Conservation (phyloP, 2,888 invertebrate species). For the Sminthurinus aureus region DNA sequence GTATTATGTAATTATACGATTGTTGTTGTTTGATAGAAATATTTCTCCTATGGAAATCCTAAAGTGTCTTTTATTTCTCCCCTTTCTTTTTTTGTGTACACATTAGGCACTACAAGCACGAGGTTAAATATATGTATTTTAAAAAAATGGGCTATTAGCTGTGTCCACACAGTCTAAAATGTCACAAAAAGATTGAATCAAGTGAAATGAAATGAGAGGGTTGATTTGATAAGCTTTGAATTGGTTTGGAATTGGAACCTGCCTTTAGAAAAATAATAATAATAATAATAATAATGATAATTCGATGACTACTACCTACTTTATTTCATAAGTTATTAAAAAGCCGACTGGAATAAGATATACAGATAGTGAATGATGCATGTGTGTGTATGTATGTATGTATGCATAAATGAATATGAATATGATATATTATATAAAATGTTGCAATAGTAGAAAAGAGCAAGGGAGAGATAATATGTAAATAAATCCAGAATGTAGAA, state of each 20-base stretch:
- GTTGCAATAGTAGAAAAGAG: background rate
- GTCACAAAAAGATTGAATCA: background rate
- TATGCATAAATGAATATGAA: background rate
- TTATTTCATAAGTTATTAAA: background rate
- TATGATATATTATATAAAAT: background rate
- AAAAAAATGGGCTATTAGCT: background rate
- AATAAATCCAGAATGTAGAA: background rate
- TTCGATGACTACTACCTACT: too few species aligned
- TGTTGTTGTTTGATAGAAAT: background rate
- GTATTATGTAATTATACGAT: background rate
- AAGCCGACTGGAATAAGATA: background rate
- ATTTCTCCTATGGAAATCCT: background rate
- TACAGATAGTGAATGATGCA: background rate
- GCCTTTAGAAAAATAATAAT: background rate
- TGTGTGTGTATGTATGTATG: background rate
- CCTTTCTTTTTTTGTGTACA: conserved; percentile 1
- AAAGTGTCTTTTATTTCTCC: background rate
- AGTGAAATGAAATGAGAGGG: background rate
- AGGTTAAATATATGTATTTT: background rate
- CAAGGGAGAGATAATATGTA: too few species aligned
- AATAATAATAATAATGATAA: too few species aligned
- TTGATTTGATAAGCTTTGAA: background rate
- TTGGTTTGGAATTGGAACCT: background rate
- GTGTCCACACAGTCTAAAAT: background rate
- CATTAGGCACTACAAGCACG: too few species aligned